Percentiles rank a stretch among this genome's conserved stretches.
phyloP scores from a whole-genome alignment of 92 coral and sea anemone genomes.

The Porites evermanni region DNA sequence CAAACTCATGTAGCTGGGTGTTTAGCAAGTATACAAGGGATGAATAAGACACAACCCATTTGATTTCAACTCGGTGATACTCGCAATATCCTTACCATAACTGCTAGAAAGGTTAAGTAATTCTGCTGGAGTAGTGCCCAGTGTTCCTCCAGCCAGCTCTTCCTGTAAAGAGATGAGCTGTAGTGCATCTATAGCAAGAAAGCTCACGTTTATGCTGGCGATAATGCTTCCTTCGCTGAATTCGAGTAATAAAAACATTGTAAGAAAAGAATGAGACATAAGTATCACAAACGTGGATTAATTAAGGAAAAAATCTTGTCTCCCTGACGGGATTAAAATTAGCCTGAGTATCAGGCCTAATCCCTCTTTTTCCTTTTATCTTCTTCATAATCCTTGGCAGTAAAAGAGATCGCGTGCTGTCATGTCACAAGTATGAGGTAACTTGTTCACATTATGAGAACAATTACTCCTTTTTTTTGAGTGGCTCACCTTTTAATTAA shows the following conservation, averaged over 20 bases:
- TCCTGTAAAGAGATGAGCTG: constrained; percentile 56
- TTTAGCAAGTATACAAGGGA: too few relatives aligned
- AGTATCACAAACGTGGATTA: not conserved
- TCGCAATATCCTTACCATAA: constrained; percentile 26
- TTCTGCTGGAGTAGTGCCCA: constrained; percentile 35
- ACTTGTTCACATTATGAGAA: too few relatives aligned
- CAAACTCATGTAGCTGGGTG: not conserved
- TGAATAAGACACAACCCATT: not conserved
- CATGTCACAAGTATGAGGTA: too few relatives aligned
- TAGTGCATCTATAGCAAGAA: constrained; percentile 46
- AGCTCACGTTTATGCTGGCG: constrained; percentile 51
- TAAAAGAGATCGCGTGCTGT: too few relatives aligned
- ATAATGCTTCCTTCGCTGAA: constrained; percentile 57
- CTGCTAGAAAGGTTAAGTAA: constrained; percentile 39
- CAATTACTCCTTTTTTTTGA: too few relatives aligned
- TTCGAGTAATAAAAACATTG: not conserved
- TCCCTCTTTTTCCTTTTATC: too few relatives aligned
- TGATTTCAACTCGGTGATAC: not conserved
- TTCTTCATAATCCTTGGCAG: too few relatives aligned
- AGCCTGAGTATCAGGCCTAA: too few relatives aligned
- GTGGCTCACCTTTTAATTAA: too few relatives aligned
- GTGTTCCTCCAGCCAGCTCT: constrained; percentile 47
- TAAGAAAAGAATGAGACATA: not conserved
- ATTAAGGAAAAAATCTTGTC: not conserved
- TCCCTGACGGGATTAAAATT: too few relatives aligned